Conservation (phyloP, 2,113 vertebrate species). For the Poeciliopsis retropinna region DNA sequence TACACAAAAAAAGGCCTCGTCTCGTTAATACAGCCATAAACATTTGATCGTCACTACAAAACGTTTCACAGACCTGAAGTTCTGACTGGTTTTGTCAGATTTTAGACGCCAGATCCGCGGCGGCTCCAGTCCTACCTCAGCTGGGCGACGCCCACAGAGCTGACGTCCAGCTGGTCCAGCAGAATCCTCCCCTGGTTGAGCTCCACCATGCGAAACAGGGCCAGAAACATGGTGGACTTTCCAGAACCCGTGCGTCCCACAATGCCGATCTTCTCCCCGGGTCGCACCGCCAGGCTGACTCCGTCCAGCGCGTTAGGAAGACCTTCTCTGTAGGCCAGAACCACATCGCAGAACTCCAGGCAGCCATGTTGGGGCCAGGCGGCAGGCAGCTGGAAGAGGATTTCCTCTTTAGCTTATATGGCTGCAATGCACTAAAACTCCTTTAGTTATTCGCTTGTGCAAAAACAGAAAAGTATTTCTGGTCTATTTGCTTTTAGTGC, state of each 20-base stretch:
- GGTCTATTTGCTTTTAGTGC: too few species aligned
- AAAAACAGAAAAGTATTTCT: too few species aligned
- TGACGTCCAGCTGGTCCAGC: slow-evolving; percentile 86
- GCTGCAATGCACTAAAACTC: too few species aligned
- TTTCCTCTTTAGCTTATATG: too few species aligned
- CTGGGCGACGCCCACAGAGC: slow-evolving; percentile 82
- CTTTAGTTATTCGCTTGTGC: too few species aligned
- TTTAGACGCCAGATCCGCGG: too few species aligned
- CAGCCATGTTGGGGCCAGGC: slow-evolving; percentile 86
- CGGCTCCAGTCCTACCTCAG: slow-evolving; percentile 78
- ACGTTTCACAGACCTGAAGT: too few species aligned
- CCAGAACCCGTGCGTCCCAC: slow-evolving; percentile 96
- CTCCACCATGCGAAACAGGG: slow-evolving; percentile 94
- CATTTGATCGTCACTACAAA: too few species aligned
- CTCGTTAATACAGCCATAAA: too few species aligned
- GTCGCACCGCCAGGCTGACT: slow-evolving; percentile 84
- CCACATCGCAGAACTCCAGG: slow-evolving; percentile 86
- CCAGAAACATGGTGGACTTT: slow-evolving; percentile 92
- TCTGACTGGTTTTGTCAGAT: too few species aligned
- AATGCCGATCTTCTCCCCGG: slow-evolving; percentile 93
- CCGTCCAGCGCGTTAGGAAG: slow-evolving; percentile 91
- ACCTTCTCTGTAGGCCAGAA: slow-evolving; percentile 85
- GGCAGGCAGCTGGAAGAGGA: slow-evolving; percentile 73
- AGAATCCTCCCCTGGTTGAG: slow-evolving; percentile 87
- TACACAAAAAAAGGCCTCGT: too few species aligned